Percentiles rank a stretch among this genome's conserved stretches.
These are phyloP conservation scores for Macaria liturata DNA, from an alignment of 2,888 invertebrate species.

Conservation along the genomic window DNA sequence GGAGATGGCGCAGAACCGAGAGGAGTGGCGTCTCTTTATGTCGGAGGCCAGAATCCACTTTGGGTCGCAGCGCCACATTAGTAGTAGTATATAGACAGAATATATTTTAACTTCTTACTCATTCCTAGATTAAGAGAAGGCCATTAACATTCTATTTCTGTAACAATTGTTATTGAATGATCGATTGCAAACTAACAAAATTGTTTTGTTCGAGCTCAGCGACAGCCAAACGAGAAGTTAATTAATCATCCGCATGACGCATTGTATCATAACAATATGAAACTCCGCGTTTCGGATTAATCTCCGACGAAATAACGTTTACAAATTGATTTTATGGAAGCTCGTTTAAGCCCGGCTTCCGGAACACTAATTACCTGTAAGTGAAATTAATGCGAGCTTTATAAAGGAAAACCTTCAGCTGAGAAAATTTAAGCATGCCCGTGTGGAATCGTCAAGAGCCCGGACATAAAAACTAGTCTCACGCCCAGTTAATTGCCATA, in stretches of 20 bases:
- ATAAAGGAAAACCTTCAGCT: slow-evolving; percentile 31
- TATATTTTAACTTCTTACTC: slow-evolving; percentile 1
- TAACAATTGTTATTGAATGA: slow-evolving; percentile 35
- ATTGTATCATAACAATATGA: slow-evolving; percentile 21
- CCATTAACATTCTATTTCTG: slow-evolving; percentile 50
- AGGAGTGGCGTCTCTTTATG: too few relatives aligned
- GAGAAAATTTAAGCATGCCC: slow-evolving; percentile 26
- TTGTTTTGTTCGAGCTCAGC: slow-evolving; percentile 25
- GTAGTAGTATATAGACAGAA: too few relatives aligned
- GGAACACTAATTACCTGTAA: slow-evolving; percentile 14
- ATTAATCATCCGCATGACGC: slow-evolving; percentile 26
- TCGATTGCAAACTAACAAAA: slow-evolving; percentile 40
- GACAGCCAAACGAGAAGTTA: slow-evolving; percentile 14
- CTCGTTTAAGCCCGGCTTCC: slow-evolving; percentile 19
- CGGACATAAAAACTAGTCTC: slow-evolving; percentile 27
- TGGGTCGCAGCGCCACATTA: too few relatives aligned
- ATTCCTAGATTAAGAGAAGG: slow-evolving; percentile 37
- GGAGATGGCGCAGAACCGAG: too few relatives aligned
- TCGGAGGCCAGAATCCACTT: too few relatives aligned
- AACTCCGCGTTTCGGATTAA: slow-evolving; percentile 15
- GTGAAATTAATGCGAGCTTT: slow-evolving; percentile 31
- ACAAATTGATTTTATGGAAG: slow-evolving; percentile 18
- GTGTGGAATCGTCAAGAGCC: slow-evolving; percentile 2
- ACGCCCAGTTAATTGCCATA: slow-evolving; percentile 26
- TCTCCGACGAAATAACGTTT: slow-evolving; percentile 12